Conservation (phyloP, 2,888 invertebrate genomes). For the Syrphus vitripennis region DNA sequence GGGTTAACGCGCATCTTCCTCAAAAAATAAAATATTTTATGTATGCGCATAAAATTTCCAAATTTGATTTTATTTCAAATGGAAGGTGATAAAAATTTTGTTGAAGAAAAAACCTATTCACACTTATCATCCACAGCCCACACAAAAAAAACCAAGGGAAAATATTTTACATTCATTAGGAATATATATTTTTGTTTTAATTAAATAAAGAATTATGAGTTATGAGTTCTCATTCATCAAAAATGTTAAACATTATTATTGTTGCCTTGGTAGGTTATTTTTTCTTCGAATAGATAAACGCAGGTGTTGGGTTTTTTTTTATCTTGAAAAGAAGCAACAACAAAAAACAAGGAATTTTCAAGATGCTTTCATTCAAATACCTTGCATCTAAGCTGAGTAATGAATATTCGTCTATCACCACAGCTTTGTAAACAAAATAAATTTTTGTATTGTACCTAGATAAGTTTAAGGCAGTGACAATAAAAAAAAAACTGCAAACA, state of each 20-base stretch:
- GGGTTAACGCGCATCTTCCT: neutral
- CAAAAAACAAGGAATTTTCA: neutral
- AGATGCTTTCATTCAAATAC: neutral
- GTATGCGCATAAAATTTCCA: conserved; percentile 14
- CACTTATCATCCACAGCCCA: neutral
- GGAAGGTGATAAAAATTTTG: neutral
- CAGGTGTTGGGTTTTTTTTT: conserved; percentile 9
- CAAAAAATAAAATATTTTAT: neutral
- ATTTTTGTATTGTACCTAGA: neutral
- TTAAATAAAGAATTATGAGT: neutral
- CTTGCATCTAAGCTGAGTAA: neutral
- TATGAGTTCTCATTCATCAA: conserved; percentile 18
- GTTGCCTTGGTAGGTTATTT: neutral
- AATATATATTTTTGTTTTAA: neutral
- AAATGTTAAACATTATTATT: neutral
- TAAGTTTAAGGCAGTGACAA: no score
- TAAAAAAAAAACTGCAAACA: neutral
- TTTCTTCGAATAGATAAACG: neutral
- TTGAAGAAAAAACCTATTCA: neutral
- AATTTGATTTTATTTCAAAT: neutral
- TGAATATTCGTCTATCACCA: neutral
- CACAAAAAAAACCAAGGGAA: neutral
- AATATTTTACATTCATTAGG: conserved; percentile 1
- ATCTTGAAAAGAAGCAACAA: neutral
- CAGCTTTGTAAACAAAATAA: conserved; percentile 7